Evolutionary conservation across 2,888 invertebrate genomes (phyloP).

Genomic region (Boloria selene): DNA sequence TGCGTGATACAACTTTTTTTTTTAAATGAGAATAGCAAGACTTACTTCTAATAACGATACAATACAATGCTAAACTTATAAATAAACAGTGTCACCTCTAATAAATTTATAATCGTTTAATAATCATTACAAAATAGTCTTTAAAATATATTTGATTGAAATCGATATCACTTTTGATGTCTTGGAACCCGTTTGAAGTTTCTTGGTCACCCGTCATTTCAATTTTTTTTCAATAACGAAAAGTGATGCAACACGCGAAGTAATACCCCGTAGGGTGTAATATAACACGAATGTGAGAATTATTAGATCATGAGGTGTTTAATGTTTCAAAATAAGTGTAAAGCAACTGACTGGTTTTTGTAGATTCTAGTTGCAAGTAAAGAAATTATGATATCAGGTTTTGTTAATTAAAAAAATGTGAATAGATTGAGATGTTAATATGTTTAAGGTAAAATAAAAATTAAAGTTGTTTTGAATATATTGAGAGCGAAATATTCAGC

Average conservation of each 20-base stretch:
- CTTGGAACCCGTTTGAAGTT: constrained; percentile 30
- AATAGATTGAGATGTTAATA: too few relatives aligned
- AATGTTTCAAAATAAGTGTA: neutral
- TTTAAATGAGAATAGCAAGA: too few relatives aligned
- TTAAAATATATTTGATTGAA: constrained; percentile 23
- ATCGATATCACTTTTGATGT: constrained; percentile 27
- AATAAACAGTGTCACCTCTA: too few relatives aligned
- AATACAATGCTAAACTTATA: too few relatives aligned
- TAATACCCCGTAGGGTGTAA: constrained; percentile 30
- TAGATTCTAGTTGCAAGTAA: neutral
- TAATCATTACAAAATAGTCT: constrained; percentile 13
- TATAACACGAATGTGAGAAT: constrained; percentile 21
- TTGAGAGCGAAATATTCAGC: too few relatives aligned
- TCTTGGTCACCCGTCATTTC: constrained; percentile 28
- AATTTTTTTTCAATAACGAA: constrained; percentile 26
- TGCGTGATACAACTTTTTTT: too few relatives aligned
- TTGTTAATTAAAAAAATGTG: too few relatives aligned
- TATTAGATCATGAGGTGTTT: constrained; percentile 9
- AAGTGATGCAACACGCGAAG: constrained; percentile 20
- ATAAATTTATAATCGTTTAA: too few relatives aligned
- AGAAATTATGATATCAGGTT: too few relatives aligned
- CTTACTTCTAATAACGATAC: too few relatives aligned
- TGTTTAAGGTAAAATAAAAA: too few relatives aligned
- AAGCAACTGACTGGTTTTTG: neutral
- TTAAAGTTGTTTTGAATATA: too few relatives aligned